Evolutionary conservation across 1,140 invertebrate species (phyloP), one percentile per base, ranked within the genome.

Genomic region (Pristionchus pacificus): DNA sequence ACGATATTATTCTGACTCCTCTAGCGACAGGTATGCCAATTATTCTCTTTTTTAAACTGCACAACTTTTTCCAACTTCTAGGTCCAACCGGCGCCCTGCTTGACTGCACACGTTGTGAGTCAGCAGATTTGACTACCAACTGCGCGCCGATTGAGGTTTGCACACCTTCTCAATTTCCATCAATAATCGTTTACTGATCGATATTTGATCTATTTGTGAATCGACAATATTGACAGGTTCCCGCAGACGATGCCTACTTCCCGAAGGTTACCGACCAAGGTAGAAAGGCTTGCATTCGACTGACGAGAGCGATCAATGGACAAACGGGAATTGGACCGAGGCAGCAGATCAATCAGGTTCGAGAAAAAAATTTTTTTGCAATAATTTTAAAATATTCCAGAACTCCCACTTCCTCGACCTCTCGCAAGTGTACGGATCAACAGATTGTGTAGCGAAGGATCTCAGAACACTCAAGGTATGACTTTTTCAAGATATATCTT

Each of bases 1-100:
- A 73, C 32, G 71, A 73, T 28, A 62, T 73, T 61, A 73, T 73
- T 49, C 68, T 68, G 25, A 73, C 68, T 65, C 71, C 71, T 29
- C 57, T 33, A 15, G 67, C 71, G 15, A 60, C 57, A 19, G 71
- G 68, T 70, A 25, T 57, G 62, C n/a, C n/a, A n/a, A n/a, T n/a
- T n/a, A n/a, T n/a, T n/a, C n/a, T n/a, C n/a, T n/a, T n/a, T 49
- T 49, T 49, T 49, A 49, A 10, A 6, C 6, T 10, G 19, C 19
- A 49, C 6, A 10, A 10, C 19, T 49, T 49, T 49, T 10, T 49
- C 38, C 19, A 49, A 68, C 29, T 60, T 55, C 62, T 33, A 62
- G 68, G 58, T 19, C 69, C 69, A 25, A 70, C 67, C n/a, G 38
- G 65, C 60, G 28, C 57, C 33, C 13, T 60, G 32, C 60, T 73